These are phyloP conservation scores for Prenolepis imparis DNA, from an alignment of 2,888 invertebrate species.

Conservation along the genomic window DNA sequence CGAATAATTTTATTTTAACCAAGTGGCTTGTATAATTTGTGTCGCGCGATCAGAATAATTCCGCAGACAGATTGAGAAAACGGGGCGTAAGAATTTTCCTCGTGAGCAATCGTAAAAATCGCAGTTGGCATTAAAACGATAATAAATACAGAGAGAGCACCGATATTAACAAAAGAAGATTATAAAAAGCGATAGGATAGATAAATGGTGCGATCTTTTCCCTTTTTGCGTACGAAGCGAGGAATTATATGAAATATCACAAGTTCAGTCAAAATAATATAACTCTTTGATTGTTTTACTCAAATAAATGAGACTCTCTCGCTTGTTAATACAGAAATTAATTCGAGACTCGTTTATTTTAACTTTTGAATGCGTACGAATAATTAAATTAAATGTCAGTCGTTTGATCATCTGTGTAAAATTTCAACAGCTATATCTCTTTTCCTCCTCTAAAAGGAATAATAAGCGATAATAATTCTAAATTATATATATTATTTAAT, in stretches of 20 bases:
- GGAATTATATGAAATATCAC: conserved; percentile 37
- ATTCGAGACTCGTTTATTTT: not conserved
- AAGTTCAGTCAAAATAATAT: not conserved
- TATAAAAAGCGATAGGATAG: conserved; percentile 2
- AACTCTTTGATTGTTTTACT: conserved; percentile 4
- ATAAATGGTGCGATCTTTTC: not conserved
- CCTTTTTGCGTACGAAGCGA: not conserved
- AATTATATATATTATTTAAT: not conserved
- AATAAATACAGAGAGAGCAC: conserved; percentile 18
- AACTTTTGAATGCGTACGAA: not conserved
- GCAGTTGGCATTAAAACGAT: conserved; percentile 25
- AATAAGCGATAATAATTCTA: not conserved
- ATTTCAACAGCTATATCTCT: not conserved
- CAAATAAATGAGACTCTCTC: not conserved
- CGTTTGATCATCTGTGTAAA: not conserved
- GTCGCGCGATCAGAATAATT: conserved; percentile 49
- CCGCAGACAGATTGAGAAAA: conserved; percentile 33
- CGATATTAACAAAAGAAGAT: conserved; percentile 44
- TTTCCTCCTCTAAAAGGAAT: not conserved
- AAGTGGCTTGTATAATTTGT: conserved; percentile 56
- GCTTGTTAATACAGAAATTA: not conserved
- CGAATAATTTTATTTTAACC: conserved; percentile 44
- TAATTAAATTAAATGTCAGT: not conserved
- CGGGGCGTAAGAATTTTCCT: conserved; percentile 58
- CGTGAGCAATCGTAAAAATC: conserved; percentile 53